Conservation (phyloP, 2,797 vertebrate species). For the Decapterus maruadsi region DNA sequence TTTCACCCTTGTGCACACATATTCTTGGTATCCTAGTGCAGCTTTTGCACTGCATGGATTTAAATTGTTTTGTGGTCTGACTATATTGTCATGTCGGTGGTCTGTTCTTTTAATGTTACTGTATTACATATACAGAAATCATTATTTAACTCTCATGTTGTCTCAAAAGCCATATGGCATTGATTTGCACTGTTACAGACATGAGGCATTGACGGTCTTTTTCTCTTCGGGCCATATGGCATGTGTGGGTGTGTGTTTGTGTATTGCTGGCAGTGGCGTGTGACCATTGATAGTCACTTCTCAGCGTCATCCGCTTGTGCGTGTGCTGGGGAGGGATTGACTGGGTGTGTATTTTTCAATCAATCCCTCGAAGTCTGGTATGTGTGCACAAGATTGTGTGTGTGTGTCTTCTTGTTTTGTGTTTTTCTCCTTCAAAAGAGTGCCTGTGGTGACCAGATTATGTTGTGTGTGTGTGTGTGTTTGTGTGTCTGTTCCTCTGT, state of each 20-base stretch:
- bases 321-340: slow-evolving; percentile 27
- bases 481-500: slow-evolving; percentile 44
- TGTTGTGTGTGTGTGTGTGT: slow-evolving; percentile 12
- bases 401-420: neutral
- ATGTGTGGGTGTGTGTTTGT: slow-evolving; percentile 73
- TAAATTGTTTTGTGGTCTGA: slow-evolving; percentile 1
- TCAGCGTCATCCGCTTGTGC: slow-evolving; percentile 44
- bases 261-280: slow-evolving; percentile 43
- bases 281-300: slow-evolving; percentile 60
- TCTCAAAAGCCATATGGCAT: slow-evolving; percentile 73
- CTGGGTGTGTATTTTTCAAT: slow-evolving; percentile 48
- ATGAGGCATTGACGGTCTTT: slow-evolving; percentile 66
- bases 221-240: slow-evolving; percentile 76
- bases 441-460: slow-evolving; percentile 48
- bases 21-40: neutral
- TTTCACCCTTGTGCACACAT: neutral
- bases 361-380: neutral
- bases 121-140: slow-evolving; percentile 56
- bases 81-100: slow-evolving; percentile 33
- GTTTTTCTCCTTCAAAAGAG: slow-evolving; percentile 12
- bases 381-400: slow-evolving; percentile 39
- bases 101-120: slow-evolving; percentile 37
- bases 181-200: slow-evolving; percentile 69
- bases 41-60: neutral
- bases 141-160: slow-evolving; percentile 63